Conservation (phyloP, 2,797 vertebrate genomes). For the Echeneis naucrates region DNA sequence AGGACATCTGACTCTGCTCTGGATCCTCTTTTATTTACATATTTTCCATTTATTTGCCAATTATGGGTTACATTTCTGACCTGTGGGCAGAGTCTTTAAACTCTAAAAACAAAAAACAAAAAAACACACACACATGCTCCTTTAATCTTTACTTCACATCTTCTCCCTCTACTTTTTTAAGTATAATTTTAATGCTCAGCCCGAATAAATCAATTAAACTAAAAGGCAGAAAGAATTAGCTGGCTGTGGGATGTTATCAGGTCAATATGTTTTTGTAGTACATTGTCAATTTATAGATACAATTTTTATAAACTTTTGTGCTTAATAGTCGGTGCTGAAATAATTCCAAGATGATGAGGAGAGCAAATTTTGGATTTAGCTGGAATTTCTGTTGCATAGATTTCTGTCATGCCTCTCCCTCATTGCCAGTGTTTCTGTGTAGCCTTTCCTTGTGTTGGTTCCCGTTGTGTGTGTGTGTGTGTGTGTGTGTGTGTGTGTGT, state of each 20-base stretch:
- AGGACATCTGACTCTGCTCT: slow-evolving; percentile 26
- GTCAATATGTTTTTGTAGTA: slow-evolving; percentile 6
- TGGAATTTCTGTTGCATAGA: background rate
- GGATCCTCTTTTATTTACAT: slow-evolving; percentile 59
- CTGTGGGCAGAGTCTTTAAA: slow-evolving; percentile 43
- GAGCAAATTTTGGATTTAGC: slow-evolving; percentile 13
- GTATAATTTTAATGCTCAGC: slow-evolving; percentile 17
- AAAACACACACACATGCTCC: background rate
- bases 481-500: too few species aligned
- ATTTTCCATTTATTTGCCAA: slow-evolving; percentile 66
- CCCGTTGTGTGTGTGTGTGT: too few species aligned
- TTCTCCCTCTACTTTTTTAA: background rate
- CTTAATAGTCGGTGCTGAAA: slow-evolving; percentile 13
- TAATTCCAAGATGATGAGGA: background rate
- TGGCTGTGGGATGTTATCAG: slow-evolving; percentile 40
- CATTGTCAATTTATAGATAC: slow-evolving; percentile 1
- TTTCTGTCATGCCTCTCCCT: too few species aligned
- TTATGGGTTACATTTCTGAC: slow-evolving; percentile 44
- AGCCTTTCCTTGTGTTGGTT: too few species aligned
- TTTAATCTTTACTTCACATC: slow-evolving; percentile 30
- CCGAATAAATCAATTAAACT: slow-evolving; percentile 46
- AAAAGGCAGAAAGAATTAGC: slow-evolving; percentile 22
- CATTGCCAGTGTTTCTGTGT: too few species aligned
- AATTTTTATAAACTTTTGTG: slow-evolving; percentile 12
- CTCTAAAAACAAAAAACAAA: too few species aligned